Evolutionary conservation across 2,113 vertebrate genomes (phyloP), one percentile per base, ranked within the genome.

Genomic region (Tapirus terrestris): DNA sequence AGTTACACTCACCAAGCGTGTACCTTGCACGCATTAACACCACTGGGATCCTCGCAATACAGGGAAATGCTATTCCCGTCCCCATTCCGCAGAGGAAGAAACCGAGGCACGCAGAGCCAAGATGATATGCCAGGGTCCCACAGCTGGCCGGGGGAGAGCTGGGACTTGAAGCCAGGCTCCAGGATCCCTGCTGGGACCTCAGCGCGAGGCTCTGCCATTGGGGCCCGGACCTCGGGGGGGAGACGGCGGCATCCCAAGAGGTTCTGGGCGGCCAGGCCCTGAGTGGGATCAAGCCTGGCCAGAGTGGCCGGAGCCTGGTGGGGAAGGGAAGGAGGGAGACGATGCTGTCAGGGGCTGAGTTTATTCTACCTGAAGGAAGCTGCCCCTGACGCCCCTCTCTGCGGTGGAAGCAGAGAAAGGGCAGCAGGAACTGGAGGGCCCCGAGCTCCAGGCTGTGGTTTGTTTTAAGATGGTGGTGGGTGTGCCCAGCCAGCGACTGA

Each of bases 391-490:
- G 5, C 12, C 12, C 18, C 2, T 43, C 56, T 33, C 27, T 9
- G 43, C 0, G 0, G 17, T 0, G 17, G 60, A 29, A 16, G 53
- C 16, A 8, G 73, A 76, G n/a, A 16, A 1, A 6, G 18, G 2
- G 17, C 18, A 13, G 18, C 27, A 6, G 88, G 43, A 53, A 9
- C 36, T n/a, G 20, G 10, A 1, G 3, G 86, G 16, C 17, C 0
- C 1, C 1, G 1, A 25, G 45, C 3, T 6, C 36, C 23, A 14
- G 72, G 79, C 90, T 17, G 39, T 6, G 14, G 36, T 21, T 4
- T 21, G 43, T 53, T 31, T 63, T 31, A 29, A 11, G 68, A 14
- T 6, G 82, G 29, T 0, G 1, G 12, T 31, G 88, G 25, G 33
- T 13, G 1, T 36, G 73, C 33, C 60, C 39, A 25, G 17, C 39